Evolutionary conservation across 2,797 vertebrate species (phyloP).

Genomic region (Peromyscus attwateri): DNA sequence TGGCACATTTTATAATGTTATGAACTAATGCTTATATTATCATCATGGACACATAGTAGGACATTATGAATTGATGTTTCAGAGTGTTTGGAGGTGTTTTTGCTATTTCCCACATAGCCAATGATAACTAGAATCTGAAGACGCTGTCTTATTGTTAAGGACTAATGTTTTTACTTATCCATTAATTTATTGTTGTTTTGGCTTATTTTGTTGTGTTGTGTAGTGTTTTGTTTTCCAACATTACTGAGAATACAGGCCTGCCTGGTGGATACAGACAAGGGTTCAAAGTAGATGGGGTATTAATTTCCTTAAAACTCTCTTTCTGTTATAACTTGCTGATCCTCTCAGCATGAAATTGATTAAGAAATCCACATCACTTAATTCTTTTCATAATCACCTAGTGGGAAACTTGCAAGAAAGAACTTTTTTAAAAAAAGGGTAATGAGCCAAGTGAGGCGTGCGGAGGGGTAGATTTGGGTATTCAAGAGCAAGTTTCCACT

Average conservation of each 20-base stretch:
- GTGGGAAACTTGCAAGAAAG: conserved; percentile 64
- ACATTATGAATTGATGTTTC: background rate
- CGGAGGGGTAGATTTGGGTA: background rate
- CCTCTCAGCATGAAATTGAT: conserved; percentile 82
- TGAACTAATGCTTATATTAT: background rate
- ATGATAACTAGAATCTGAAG: background rate
- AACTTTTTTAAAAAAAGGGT: conserved; percentile 29
- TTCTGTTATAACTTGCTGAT: conserved; percentile 76
- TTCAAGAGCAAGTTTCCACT: conserved; percentile 31
- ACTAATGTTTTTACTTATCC: conserved; percentile 45
- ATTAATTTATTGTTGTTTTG: conserved; percentile 62
- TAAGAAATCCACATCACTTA: conserved; percentile 81
- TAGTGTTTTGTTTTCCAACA: conserved; percentile 43
- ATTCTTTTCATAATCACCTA: conserved; percentile 81
- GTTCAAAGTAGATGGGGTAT: conserved; percentile 56
- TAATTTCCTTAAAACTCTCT: conserved; percentile 77
- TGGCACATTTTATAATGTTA: background rate
- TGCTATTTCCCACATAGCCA: background rate
- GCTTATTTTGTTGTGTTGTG: background rate
- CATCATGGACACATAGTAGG: background rate
- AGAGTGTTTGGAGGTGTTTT: background rate
- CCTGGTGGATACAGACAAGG: conserved; percentile 53
- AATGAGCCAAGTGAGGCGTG: conserved; percentile 60
- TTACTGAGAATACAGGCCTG: background rate
- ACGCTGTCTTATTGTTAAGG: background rate